Evolutionary conservation across 2,888 invertebrate species (phyloP), one percentile per base, ranked within the genome.

Genomic region (Campopleginae sp.): DNA sequence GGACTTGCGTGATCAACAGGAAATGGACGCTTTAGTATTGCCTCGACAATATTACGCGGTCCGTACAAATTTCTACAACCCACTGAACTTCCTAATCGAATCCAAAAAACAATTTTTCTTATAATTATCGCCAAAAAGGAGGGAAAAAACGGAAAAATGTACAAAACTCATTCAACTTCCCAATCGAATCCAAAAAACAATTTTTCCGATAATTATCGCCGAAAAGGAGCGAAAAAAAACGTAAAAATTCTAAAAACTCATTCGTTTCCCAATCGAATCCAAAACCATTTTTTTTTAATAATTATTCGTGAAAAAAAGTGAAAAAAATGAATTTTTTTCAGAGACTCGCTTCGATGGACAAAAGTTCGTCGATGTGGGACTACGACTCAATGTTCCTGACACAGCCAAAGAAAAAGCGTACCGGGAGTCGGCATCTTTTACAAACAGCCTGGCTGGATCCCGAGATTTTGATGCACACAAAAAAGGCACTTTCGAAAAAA

Each of bases 401-500:
- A 51, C 91, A 91, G 81, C 58, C 87, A 17, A 89, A 86, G 82
- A 91, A 87, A 31, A 92, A 91, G 72, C 89, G 90, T 48, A 87
- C 89, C 0, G 90, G 91, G 27, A 92, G 92, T 86, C 90, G 90
- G 42, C 89, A 92, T 85, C 89, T 94, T 38, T 84, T 94, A 17
- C 92, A 93, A 83, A 91, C 93, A 7, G 84, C 93, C 1, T 94
- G 94, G 94, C 85, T 93, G 12, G 93, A 94, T 88, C 89, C 92
- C 3, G 93, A 92, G 77, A 88, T 86, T 19, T 82, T 90, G 14
- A 86, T 89, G 65, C 89, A 88, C 4, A 84, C 88, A 10, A 96
- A 96, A 89, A 95, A 96, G 89, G 96, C 97, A n/a, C 95, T 96
- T 88, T 97, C 97, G 95, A 95, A 96, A 78, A 96, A 97, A 94